Evolutionary conservation across 2,797 vertebrate genomes (phyloP), one percentile per base, ranked within the genome.

Genomic region (Momotus momota): DNA sequence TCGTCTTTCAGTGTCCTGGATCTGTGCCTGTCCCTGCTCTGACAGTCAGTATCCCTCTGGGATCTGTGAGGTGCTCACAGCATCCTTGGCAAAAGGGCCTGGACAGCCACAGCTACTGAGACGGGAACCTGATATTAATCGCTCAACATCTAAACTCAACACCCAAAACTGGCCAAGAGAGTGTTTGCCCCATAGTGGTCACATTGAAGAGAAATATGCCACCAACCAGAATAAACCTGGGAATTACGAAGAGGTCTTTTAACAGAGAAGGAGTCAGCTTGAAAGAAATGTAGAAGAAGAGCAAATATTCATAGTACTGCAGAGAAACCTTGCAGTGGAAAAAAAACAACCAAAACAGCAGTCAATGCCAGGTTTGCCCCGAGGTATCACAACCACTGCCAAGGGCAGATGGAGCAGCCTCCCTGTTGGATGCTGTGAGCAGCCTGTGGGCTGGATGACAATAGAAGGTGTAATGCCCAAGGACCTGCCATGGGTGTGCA

Each of bases 401-500:
- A 58, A 41, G 38, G 25, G 3, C 6, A 7, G 49, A 22, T 23
- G 38, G 67, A 82, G 45, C 14, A 79, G 38, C 15, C 16, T n/a
- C 12, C 14, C 18, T n/a, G 21, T 10, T 3, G 3, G 19, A 31
- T 40, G 23, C 27, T 1, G 0, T 7, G 43, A 81, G 19, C 40
- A 87, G 17, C 35, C 62, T 43, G 8, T 31, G 38, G 33, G 27
- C 19, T 33, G 54, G 13, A 11, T 52, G 55, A 10, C 7, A 35
- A 5, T 1, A 13, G 3, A 45, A 61, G 21, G 10, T 15, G 22
- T 38, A 79, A 23, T 0, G 2, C 23, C 7, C 20, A 38, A 35
- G 6, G 10, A 54, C 7, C 8, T 48, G n/a, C 6, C 5, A 29
- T 0, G 0, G 6, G 6, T 23, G 12, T 38, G 33, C 38, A 57